phyloP scores from a whole-genome alignment of 2,888 invertebrate genomes.

The Exocentrus adspersus region DNA sequence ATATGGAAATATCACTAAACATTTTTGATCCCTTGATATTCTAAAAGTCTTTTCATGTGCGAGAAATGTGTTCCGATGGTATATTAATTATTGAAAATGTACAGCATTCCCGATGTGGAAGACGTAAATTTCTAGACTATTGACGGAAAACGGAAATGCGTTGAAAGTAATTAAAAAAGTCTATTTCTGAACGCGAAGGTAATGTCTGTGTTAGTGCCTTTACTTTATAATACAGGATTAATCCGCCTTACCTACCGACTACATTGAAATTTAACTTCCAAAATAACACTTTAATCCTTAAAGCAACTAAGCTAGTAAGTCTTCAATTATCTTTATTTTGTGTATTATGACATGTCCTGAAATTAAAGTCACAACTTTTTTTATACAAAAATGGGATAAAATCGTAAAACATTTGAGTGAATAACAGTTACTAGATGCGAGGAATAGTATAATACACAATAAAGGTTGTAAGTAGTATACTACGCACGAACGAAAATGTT shows the following conservation, averaged over 20 bases:
- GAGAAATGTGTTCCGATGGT: too few relatives aligned
- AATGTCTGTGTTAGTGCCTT: slow-evolving; percentile 14
- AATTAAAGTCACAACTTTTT: too few relatives aligned
- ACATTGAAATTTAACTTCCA: slow-evolving; percentile 4
- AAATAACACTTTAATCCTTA: slow-evolving; percentile 13
- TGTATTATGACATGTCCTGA: too few relatives aligned
- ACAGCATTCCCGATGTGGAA: slow-evolving; percentile 10
- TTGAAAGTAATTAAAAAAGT: slow-evolving; percentile 6
- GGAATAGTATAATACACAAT: too few relatives aligned
- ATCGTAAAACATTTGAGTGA: too few relatives aligned
- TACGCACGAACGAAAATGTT: too few relatives aligned
- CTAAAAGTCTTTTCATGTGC: slow-evolving; percentile 3
- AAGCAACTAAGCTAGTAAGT: too few relatives aligned
- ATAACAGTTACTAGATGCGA: too few relatives aligned
- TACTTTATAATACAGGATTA: slow-evolving; percentile 9
- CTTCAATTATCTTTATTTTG: too few relatives aligned
- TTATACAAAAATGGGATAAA: too few relatives aligned
- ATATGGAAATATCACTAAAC: not conserved
- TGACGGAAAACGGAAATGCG: slow-evolving; percentile 9
- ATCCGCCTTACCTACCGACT: slow-evolving; percentile 4
- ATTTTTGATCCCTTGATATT: too few relatives aligned
- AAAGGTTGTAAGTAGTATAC: too few relatives aligned
- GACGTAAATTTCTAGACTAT: slow-evolving; percentile 1
- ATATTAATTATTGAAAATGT: not conserved
- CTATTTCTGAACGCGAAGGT: slow-evolving; percentile 7